Conservation (phyloP, 2,888 invertebrate genomes). For the Lingula anatina region DNA sequence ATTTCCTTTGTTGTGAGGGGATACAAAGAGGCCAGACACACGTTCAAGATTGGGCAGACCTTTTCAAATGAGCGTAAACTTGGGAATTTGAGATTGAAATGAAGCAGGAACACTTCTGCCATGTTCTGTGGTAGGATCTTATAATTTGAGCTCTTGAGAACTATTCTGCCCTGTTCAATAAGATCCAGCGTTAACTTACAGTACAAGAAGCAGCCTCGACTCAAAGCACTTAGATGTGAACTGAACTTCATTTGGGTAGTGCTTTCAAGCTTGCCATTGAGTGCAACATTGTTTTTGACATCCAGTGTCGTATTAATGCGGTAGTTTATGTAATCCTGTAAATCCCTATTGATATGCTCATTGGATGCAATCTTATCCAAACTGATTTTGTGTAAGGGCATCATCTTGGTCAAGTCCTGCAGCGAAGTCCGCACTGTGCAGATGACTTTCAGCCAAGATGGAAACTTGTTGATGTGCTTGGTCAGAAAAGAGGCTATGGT, state of each 20-base stretch:
- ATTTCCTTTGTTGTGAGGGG: constrained; percentile 86
- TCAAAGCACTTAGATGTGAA: constrained; percentile 74
- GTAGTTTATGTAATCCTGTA: constrained; percentile 80
- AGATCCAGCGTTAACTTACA: constrained; percentile 86
- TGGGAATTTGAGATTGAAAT: constrained; percentile 86
- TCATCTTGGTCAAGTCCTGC: constrained; percentile 73
- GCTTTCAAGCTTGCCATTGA: constrained; percentile 35
- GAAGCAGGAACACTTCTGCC: constrained; percentile 71
- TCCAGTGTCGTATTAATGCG: constrained; percentile 74
- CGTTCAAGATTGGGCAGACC: constrained; percentile 74
- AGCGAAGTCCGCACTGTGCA: constrained; percentile 81
- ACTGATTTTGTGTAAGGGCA: constrained; percentile 65
- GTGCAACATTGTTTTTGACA: constrained; percentile 70
- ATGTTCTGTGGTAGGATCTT: constrained; percentile 59
- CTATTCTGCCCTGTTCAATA: constrained; percentile 84
- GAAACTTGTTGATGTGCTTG: constrained; percentile 72
- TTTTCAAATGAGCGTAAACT: constrained; percentile 86
- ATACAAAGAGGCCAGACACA: constrained; percentile 84
- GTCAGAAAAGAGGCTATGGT: constrained; percentile 86
- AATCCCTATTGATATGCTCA: constrained; percentile 57
- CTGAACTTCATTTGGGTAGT: constrained; percentile 61
- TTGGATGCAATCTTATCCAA: constrained; percentile 39
- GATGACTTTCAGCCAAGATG: constrained; percentile 85
- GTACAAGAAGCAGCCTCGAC: constrained; percentile 87
- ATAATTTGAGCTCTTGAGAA: constrained; percentile 88